These are phyloP conservation scores for Microhierax caerulescens DNA, from an alignment of 2,797 vertebrate genomes.

Conservation along the genomic window DNA sequence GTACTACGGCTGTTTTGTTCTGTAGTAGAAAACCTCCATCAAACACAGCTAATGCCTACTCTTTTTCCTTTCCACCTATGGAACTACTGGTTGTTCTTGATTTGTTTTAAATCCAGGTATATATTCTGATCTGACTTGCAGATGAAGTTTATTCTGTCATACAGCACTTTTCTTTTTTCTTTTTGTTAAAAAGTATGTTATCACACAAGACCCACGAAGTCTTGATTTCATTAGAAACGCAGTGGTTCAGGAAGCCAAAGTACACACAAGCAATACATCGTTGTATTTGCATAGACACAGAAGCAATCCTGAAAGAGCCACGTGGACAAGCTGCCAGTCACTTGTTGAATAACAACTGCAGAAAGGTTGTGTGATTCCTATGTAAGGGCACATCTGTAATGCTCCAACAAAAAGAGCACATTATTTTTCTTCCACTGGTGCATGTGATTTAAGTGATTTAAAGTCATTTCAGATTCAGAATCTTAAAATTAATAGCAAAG, in stretches of 20 bases:
- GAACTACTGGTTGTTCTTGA: not conserved
- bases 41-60: not conserved
- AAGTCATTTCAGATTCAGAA: not conserved
- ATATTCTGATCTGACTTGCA: not conserved
- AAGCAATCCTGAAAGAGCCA: not conserved
- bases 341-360: not conserved
- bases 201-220: not conserved
- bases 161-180: not conserved
- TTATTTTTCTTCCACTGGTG: not conserved
- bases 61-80: not conserved
- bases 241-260: not conserved
- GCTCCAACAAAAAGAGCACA: accelerated
- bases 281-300: not conserved
- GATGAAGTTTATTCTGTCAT: not conserved
- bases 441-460: not conserved
- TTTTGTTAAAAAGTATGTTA: not conserved
- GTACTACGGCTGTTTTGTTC: not conserved
- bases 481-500: not conserved
- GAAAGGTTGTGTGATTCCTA: not conserved
- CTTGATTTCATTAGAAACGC: not conserved
- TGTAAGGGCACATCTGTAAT: not conserved
- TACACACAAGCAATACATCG: not conserved
- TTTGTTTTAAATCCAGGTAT: not conserved
- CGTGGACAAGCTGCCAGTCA: not conserved
- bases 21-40: not conserved